Conservation (phyloP, 2,797 vertebrate species). For the Antennarius maculatus region DNA sequence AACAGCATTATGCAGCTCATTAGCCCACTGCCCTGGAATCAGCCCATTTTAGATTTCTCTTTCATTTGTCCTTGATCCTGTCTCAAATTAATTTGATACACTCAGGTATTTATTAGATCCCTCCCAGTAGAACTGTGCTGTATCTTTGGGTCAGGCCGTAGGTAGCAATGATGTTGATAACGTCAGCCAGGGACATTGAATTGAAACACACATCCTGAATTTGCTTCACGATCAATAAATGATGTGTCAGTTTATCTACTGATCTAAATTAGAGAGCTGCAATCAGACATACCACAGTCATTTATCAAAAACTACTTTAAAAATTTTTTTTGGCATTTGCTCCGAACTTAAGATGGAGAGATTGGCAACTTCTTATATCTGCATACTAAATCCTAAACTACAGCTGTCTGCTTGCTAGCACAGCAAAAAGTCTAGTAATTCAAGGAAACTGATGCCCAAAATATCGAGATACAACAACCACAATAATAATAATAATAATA, state of each 20-base stretch:
- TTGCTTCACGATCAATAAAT: too few relatives aligned
- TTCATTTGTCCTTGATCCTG: constrained; percentile 64
- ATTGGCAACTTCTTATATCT: too few relatives aligned
- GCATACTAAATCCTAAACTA: too few relatives aligned
- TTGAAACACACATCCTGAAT: neutral
- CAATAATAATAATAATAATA: too few relatives aligned
- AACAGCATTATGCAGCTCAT: constrained; percentile 70
- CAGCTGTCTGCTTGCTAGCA: too few relatives aligned
- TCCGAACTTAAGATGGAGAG: neutral
- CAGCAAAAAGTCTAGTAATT: too few relatives aligned
- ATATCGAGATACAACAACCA: too few relatives aligned
- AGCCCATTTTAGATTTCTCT: constrained; percentile 68
- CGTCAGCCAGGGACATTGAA: constrained; percentile 1
- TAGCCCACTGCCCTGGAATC: constrained; percentile 75
- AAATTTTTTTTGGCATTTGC: neutral
- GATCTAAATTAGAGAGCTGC: neutral
- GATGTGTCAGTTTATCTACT: too few relatives aligned
- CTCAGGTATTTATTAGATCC: constrained; percentile 51
- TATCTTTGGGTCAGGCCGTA: constrained; percentile 16
- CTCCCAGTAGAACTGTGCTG: constrained; percentile 47
- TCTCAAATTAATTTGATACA: constrained; percentile 46
- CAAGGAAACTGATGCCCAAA: too few relatives aligned
- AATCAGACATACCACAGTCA: neutral
- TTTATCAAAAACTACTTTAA: neutral
- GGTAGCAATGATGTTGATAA: constrained; percentile 29